Evolutionary conservation across 2,888 invertebrate species (phyloP).

Genomic region (Agriopis aurantiaria): DNA sequence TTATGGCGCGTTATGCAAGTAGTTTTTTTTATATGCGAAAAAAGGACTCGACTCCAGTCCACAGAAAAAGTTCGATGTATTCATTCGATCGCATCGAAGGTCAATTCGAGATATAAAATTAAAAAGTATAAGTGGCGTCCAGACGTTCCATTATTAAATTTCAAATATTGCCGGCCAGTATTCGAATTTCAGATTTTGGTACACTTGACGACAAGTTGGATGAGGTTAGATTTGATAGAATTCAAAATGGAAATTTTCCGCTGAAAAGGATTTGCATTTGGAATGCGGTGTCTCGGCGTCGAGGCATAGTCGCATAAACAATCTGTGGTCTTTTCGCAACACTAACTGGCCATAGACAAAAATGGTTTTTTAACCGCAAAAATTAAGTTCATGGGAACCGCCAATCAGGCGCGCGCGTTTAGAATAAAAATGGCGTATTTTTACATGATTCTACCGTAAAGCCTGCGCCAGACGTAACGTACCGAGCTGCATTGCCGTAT

Average conservation of each 20-base stretch:
- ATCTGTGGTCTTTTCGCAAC: slow-evolving; percentile 30
- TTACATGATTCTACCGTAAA: slow-evolving; percentile 85
- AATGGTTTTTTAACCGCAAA: slow-evolving; percentile 71
- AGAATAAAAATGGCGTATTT: slow-evolving; percentile 82
- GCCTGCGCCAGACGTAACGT: slow-evolving; percentile 71
- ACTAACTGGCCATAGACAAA: slow-evolving; percentile 60
- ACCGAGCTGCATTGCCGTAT: slow-evolving; percentile 68
- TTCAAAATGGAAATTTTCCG: neutral
- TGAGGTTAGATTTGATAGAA: slow-evolving; percentile 23
- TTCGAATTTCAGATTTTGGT: slow-evolving; percentile 81
- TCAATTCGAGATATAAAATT: slow-evolving; percentile 81
- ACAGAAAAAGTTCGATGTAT: slow-evolving; percentile 73
- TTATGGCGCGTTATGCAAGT: slow-evolving; percentile 43
- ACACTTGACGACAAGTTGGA: slow-evolving; percentile 41
- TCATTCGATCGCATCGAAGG: slow-evolving; percentile 81
- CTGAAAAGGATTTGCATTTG: slow-evolving; percentile 50
- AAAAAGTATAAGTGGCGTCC: slow-evolving; percentile 83
- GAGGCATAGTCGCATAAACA: too few relatives aligned
- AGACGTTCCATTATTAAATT: slow-evolving; percentile 77
- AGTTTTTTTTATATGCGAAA: slow-evolving; percentile 51
- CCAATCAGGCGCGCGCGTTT: slow-evolving; percentile 77
- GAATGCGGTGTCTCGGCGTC: slow-evolving; percentile 39
- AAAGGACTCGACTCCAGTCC: slow-evolving; percentile 60
- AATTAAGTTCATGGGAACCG: slow-evolving; percentile 85
- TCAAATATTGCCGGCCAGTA: slow-evolving; percentile 80